Percentiles rank a stretch among this genome's conserved stretches.
phyloP scores from a whole-genome alignment of 2,797 vertebrate genomes.

The Dallia pectoralis region DNA sequence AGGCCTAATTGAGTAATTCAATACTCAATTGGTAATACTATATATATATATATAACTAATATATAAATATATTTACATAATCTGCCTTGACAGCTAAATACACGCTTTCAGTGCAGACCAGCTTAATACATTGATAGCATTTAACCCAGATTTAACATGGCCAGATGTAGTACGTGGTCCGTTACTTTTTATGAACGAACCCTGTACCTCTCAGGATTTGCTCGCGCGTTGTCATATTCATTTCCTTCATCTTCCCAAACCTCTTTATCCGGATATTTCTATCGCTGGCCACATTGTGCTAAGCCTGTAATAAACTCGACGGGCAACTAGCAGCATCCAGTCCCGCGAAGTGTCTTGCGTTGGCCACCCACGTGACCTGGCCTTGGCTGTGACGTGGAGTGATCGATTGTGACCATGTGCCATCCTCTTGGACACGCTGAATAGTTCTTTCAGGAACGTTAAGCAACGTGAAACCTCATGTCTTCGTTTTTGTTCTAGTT shows the following conservation, averaged over 20 bases:
- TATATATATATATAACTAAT: neutral
- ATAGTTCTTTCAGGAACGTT: too few relatives aligned
- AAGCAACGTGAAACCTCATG: too few relatives aligned
- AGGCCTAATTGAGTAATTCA: neutral
- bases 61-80: too few relatives aligned
- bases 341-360: neutral
- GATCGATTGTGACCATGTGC: neutral
- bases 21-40: neutral
- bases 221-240: neutral
- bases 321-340: neutral
- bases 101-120: neutral
- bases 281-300: neutral
- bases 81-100: neutral
- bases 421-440: neutral
- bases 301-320: neutral
- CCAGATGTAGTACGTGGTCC: neutral
- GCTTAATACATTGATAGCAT: neutral
- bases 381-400: neutral
- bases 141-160: neutral
- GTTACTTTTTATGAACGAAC: neutral
- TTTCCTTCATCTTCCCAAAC: neutral
- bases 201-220: neutral
- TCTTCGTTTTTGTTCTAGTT: too few relatives aligned
- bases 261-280: neutral
- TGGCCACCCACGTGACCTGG: neutral